Conservation (phyloP, 2,797 vertebrate species). For the Chelon labrosus region DNA sequence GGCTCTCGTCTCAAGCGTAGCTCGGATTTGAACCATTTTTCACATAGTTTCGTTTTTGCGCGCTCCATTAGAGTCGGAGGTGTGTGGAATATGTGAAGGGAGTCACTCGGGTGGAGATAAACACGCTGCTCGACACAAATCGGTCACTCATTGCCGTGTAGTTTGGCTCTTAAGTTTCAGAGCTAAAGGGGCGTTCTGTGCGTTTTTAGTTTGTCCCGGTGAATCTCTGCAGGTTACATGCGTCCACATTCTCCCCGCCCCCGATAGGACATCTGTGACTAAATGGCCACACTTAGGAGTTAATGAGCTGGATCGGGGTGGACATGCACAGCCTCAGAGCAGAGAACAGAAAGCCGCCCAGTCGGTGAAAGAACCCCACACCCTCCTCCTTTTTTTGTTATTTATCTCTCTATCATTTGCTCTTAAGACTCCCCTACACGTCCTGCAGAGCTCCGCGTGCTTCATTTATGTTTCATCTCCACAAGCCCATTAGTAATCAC, state of each 20-base stretch:
- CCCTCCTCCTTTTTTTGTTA: not conserved
- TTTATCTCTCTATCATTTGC: constrained; percentile 38
- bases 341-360: constrained; percentile 30
- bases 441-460: not conserved
- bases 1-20: too few relatives aligned
- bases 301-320: constrained; percentile 71
- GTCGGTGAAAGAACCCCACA: constrained; percentile 28
- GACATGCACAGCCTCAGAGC: constrained; percentile 41
- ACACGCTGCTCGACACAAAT: constrained; percentile 13
- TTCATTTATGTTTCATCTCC: constrained; percentile 6
- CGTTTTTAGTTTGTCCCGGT: constrained; percentile 17
- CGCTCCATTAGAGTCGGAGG: not conserved
- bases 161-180: not conserved
- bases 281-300: constrained; percentile 71
- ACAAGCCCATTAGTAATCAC: not conserved
- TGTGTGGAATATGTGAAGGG: not conserved
- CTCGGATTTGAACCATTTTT: constrained; percentile 35
- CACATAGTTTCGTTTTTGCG: not conserved
- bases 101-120: not conserved
- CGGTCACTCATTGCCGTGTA: not conserved
- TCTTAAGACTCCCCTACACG: constrained; percentile 6
- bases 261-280: constrained; percentile 54
- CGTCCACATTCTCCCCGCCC: constrained; percentile 47
- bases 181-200: not conserved
- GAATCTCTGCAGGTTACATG: constrained; percentile 37